A percentile compares a stretch with the other conserved stretches of the same genome.
These are phyloP conservation scores for Petroica traversi DNA, from an alignment of 2,113 vertebrate genomes.

Conservation along the genomic window DNA sequence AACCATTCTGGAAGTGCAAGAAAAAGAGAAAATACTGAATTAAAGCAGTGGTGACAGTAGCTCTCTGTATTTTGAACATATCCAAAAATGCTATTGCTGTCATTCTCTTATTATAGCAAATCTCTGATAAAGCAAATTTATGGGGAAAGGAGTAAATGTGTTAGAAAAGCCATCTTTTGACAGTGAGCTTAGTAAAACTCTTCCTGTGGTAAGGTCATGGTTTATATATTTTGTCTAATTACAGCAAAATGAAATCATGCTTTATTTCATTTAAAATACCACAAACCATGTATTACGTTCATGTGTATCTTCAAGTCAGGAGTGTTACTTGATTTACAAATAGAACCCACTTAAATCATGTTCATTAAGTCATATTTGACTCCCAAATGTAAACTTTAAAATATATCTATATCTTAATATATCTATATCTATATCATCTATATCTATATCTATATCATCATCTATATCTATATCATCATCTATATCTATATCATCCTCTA, in stretches of 20 bases:
- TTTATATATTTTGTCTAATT: neutral
- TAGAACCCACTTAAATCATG: neutral
- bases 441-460: neutral
- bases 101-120: neutral
- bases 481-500: neutral
- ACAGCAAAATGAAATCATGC: neutral
- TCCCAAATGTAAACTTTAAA: neutral
- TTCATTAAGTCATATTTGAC: neutral
- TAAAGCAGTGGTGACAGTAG: neutral
- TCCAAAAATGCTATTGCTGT: neutral
- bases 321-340: neutral
- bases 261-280: neutral
- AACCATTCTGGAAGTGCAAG: neutral
- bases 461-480: neutral
- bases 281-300: neutral
- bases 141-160: neutral
- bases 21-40: constrained; percentile 8
- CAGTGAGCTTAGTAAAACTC: neutral
- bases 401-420: neutral
- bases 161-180: neutral
- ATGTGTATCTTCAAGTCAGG: neutral
- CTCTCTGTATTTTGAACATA: neutral
- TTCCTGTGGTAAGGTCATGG: neutral
- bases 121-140: neutral
- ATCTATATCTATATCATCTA: neutral